phyloP scores from a whole-genome alignment of 2,113 vertebrate genomes.

The Steatornis caripensis region DNA sequence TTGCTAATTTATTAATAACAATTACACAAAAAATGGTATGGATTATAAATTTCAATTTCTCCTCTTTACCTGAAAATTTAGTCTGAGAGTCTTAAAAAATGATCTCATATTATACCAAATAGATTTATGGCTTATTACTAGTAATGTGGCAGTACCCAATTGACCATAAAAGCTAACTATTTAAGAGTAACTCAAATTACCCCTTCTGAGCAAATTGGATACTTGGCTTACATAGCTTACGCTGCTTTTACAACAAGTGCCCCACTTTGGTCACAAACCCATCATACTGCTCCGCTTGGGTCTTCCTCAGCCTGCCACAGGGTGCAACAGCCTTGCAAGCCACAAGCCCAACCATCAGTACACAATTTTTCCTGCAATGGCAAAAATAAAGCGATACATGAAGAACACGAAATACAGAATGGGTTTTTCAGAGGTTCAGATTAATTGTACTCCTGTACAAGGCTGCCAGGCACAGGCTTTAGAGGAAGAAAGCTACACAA shows the following conservation, averaged over 20 bases:
- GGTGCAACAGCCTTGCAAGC: background rate
- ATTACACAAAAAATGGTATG: constrained; percentile 71
- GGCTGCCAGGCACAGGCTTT: background rate
- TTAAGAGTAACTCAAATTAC: constrained; percentile 70
- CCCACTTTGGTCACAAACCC: constrained; percentile 11
- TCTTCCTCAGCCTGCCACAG: background rate
- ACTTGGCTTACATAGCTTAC: constrained; percentile 38
- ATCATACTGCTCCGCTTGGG: background rate
- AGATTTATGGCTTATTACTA: constrained; percentile 74
- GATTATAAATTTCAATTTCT: constrained; percentile 73
- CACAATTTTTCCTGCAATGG: background rate
- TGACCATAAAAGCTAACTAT: constrained; percentile 74
- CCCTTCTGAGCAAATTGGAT: constrained; percentile 42
- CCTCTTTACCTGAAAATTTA: constrained; percentile 71
- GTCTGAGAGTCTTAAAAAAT: constrained; percentile 61
- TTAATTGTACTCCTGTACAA: background rate
- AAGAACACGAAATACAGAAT: background rate
- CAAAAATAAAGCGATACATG: rapidly evolving
- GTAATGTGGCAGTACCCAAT: constrained; percentile 66
- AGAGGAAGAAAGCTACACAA: background rate
- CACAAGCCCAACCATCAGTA: background rate
- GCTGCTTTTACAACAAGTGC: background rate
- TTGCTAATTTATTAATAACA: constrained; percentile 80
- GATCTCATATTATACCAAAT: constrained; percentile 60
- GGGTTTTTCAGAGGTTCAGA: background rate